These are phyloP conservation scores for Agrotis exclamationis DNA, from an alignment of 2,888 invertebrate species.

Conservation along the genomic window DNA sequence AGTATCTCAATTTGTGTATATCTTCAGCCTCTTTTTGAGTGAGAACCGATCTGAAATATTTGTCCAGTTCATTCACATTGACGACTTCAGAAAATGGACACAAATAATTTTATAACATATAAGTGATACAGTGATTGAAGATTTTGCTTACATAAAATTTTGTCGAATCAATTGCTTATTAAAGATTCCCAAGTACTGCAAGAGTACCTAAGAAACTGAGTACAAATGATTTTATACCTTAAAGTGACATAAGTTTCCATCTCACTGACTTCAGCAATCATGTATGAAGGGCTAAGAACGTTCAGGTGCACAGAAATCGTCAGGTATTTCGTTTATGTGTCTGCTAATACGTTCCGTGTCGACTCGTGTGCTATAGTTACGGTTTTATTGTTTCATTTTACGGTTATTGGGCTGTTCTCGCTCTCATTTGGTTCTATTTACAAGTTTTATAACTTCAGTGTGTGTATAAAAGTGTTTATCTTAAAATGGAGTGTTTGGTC, in stretches of 20 bases:
- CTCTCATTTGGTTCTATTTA: constrained; percentile 39
- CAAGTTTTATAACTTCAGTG: constrained; percentile 34
- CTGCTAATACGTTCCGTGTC: constrained; percentile 11
- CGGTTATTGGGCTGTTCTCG: constrained; percentile 43
- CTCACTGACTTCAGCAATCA: constrained; percentile 53
- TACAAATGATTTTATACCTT: not conserved
- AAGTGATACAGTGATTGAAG: no score
- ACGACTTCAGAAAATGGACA: no score
- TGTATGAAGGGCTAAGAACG: constrained; percentile 74
- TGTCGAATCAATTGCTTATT: no score
- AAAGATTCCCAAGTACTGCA: no score
- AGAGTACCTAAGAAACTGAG: not conserved
- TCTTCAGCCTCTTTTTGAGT: no score
- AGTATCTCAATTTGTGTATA: no score
- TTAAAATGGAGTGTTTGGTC: constrained; percentile 20
- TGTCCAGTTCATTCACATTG: no score
- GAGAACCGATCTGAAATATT: no score
- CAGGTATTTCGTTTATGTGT: constrained; percentile 64
- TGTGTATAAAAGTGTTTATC: constrained; percentile 5
- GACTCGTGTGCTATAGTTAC: constrained; percentile 14
- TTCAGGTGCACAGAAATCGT: constrained; percentile 70
- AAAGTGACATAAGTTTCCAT: constrained; percentile 26
- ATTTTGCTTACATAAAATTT: no score
- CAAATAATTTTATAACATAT: no score
- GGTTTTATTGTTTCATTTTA: constrained; percentile 47